A percentile compares a stretch with the other conserved stretches of the same genome.
These are phyloP conservation scores for Argyresthia goedartella DNA, from an alignment of 2,888 invertebrate genomes.

Conservation along the genomic window DNA sequence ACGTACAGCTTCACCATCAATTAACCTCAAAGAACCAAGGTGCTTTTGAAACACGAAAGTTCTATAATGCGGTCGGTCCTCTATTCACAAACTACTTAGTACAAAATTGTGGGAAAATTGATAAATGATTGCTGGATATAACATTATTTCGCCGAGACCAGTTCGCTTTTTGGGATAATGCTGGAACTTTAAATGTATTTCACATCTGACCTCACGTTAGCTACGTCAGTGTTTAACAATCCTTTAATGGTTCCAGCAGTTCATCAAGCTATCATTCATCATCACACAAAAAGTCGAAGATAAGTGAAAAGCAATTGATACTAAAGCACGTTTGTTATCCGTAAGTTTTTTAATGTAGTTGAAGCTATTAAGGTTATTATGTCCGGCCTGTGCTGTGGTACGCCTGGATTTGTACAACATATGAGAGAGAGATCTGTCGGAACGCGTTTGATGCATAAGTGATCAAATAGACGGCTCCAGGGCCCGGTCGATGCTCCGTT, in stretches of 20 bases:
- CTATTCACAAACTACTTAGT: not conserved
- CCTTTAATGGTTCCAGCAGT: not conserved
- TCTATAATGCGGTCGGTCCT: conserved; percentile 23
- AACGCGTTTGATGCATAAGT: conserved; percentile 60
- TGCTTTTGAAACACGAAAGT: conserved; percentile 25
- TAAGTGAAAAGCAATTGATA: too few relatives aligned
- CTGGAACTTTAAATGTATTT: not conserved
- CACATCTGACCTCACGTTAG: not conserved
- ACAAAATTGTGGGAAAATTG: not conserved
- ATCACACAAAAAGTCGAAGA: too few relatives aligned
- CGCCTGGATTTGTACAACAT: conserved; percentile 18
- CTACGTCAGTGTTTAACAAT: not conserved
- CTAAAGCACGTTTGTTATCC: too few relatives aligned
- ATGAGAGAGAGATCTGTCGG: conserved; percentile 34
- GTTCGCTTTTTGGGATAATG: not conserved
- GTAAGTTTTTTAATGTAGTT: conserved; percentile 33
- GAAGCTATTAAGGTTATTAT: conserved; percentile 36
- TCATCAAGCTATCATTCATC: too few relatives aligned
- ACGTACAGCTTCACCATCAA: conserved; percentile 41
- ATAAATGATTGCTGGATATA: not conserved
- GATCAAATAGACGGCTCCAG: conserved; percentile 46
- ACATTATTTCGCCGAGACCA: too few relatives aligned
- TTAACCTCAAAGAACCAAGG: conserved; percentile 32
- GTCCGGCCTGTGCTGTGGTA: conserved; percentile 26
- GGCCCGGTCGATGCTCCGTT: conserved; percentile 56